phyloP scores from a whole-genome alignment of 1,140 invertebrate species.

The Platorchestia sp. region DNA sequence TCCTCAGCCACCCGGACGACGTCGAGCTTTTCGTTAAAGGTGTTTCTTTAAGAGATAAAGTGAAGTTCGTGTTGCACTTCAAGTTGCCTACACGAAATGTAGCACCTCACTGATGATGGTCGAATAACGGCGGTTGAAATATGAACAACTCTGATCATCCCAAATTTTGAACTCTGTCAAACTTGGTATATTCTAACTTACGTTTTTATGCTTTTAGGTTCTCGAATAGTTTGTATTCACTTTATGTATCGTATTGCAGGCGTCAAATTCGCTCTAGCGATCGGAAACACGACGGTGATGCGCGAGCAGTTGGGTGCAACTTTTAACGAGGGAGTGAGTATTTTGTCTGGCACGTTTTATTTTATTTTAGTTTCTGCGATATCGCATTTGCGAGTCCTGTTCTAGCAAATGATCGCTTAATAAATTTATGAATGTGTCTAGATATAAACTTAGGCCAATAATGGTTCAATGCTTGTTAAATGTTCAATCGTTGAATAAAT shows the following conservation, averaged over 20 bases:
- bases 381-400: background rate
- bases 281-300: background rate
- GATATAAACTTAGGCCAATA: no score
- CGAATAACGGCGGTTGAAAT: background rate
- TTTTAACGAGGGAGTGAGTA: background rate
- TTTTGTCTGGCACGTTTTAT: background rate
- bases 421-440: no score
- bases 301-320: background rate
- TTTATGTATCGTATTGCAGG: background rate
- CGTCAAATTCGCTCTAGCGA: background rate
- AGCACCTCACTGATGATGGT: background rate
- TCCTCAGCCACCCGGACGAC: conserved; percentile 69
- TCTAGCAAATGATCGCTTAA: background rate
- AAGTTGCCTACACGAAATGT: background rate
- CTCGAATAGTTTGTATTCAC: background rate
- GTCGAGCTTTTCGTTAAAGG: conserved; percentile 30
- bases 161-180: background rate
- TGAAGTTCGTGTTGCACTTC: background rate
- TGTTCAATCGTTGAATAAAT: no score
- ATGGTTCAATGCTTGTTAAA: no score
- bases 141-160: background rate
- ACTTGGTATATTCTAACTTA: background rate
- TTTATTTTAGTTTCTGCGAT: background rate
- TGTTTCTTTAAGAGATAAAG: background rate
- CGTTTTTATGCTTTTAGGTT: background rate